Percentiles rank a stretch among this genome's conserved stretches.
Evolutionary conservation across 2,888 invertebrate species (phyloP).

Genomic region (Dryadula phaetusa): DNA sequence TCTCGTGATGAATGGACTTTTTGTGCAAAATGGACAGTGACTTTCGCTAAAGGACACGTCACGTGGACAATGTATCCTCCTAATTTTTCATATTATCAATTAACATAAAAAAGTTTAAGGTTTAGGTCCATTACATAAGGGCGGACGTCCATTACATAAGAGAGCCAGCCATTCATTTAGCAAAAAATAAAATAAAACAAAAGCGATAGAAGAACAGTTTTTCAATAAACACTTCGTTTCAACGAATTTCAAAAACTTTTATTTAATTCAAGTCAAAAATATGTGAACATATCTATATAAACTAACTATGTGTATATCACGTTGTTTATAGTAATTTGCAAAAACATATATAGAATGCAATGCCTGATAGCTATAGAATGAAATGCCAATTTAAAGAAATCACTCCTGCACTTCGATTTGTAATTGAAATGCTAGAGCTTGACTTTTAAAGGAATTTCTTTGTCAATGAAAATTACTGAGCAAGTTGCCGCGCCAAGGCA

Average conservation of each 20-base stretch:
- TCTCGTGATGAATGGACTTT: slow-evolving; percentile 82
- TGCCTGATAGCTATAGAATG: no score
- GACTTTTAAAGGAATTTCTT: slow-evolving; percentile 30
- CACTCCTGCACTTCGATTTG: slow-evolving; percentile 19
- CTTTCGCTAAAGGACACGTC: slow-evolving; percentile 63
- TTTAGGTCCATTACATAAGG: background rate
- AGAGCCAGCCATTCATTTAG: background rate
- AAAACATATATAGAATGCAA: slow-evolving; percentile 14
- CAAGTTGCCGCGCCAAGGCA: slow-evolving; percentile 21
- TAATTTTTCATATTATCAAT: slow-evolving; percentile 21
- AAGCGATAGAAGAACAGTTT: background rate
- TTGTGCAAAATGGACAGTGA: slow-evolving; percentile 79
- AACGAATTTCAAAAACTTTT: no score
- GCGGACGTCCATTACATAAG: background rate
- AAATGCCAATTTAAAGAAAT: slow-evolving; percentile 18
- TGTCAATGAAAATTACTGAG: slow-evolving; percentile 21
- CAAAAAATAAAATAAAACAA: background rate
- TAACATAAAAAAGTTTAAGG: slow-evolving; percentile 10
- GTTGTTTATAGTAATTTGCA: background rate
- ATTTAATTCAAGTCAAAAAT: no score
- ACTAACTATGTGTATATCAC: no score
- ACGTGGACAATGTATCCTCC: slow-evolving; percentile 21
- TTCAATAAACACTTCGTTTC: no score
- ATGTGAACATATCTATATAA: no score
- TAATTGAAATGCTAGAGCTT: slow-evolving; percentile 24